These are phyloP conservation scores for Allophyes oxyacanthae DNA, from an alignment of 2,888 invertebrate genomes.

Conservation along the genomic window DNA sequence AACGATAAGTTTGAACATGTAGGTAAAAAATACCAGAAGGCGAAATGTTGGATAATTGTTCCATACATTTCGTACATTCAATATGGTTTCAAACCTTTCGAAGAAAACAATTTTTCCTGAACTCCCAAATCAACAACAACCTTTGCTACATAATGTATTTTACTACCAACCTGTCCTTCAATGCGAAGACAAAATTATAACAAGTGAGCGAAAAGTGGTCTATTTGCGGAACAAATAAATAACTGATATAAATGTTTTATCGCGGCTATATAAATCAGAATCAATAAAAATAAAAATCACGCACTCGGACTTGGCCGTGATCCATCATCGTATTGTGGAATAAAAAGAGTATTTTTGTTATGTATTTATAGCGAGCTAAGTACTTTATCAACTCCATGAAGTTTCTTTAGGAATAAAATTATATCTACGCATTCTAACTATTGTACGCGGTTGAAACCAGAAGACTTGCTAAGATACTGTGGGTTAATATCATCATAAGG, in stretches of 20 bases:
- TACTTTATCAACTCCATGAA: conserved; percentile 9
- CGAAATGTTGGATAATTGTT: no score
- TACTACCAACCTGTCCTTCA: conserved; percentile 36
- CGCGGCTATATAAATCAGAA: conserved; percentile 47
- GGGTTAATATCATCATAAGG: not conserved
- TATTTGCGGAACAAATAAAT: conserved; percentile 56
- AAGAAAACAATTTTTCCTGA: no score
- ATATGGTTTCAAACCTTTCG: not conserved
- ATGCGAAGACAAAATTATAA: conserved; percentile 43
- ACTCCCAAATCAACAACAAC: not conserved
- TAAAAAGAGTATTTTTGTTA: conserved; percentile 18
- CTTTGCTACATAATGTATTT: conserved; percentile 14
- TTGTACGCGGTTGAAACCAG: not conserved
- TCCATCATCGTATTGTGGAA: conserved; percentile 49
- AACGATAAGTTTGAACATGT: no score
- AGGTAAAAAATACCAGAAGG: no score
- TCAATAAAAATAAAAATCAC: conserved; percentile 58
- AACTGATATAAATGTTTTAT: conserved; percentile 58
- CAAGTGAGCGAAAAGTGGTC: conserved; percentile 35
- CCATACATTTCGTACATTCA: no score
- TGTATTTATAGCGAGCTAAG: conserved; percentile 25
- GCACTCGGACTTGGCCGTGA: conserved; percentile 50
- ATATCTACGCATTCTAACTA: not conserved
- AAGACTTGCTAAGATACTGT: not conserved
- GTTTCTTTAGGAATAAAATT: conserved; percentile 1